A percentile compares a stretch with the other conserved stretches of the same genome.
These are phyloP conservation scores for Trichacis sp. DNA, from an alignment of 2,888 invertebrate species.

Conservation along the genomic window DNA sequence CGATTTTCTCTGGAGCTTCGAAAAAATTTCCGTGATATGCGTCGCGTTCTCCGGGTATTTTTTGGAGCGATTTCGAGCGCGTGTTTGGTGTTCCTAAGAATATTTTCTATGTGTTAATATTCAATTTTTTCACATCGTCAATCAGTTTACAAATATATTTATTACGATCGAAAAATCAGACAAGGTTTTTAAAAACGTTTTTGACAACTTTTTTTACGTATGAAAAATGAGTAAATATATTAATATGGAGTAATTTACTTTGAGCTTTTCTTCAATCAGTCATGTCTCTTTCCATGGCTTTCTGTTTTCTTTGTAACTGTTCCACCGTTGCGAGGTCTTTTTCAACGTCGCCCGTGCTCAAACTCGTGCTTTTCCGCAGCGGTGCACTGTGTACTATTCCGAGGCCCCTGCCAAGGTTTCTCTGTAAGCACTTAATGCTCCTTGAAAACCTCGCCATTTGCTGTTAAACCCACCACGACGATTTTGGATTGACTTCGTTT, in stretches of 20 bases:
- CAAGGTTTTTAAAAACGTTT: too few relatives aligned
- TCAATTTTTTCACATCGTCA: too few relatives aligned
- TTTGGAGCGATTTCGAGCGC: conserved; percentile 77
- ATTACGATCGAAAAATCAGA: too few relatives aligned
- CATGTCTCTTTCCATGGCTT: conserved; percentile 90
- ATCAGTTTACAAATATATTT: too few relatives aligned
- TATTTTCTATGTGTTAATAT: too few relatives aligned
- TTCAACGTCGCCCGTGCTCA: conserved; percentile 89
- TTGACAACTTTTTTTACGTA: too few relatives aligned
- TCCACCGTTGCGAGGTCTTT: conserved; percentile 88
- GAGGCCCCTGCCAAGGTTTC: conserved; percentile 86
- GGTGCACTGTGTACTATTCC: too few relatives aligned
- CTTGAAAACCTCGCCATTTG: conserved; percentile 91
- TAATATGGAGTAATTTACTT: too few relatives aligned
- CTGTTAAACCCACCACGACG: conserved; percentile 85
- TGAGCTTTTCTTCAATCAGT: conserved; percentile 82
- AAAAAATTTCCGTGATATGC: conserved; percentile 81
- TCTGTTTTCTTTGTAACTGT: conserved; percentile 86
- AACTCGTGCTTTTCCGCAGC: conserved; percentile 88
- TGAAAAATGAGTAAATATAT: too few relatives aligned
- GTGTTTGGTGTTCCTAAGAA: conserved; percentile 77
- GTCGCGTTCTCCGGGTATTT: conserved; percentile 85
- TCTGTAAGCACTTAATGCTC: conserved; percentile 86
- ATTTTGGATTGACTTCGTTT: conserved; percentile 81
- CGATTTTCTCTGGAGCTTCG: conserved; percentile 84